Evolutionary conservation across 2,888 invertebrate genomes (phyloP).

Genomic region (Orthosia cruda): DNA sequence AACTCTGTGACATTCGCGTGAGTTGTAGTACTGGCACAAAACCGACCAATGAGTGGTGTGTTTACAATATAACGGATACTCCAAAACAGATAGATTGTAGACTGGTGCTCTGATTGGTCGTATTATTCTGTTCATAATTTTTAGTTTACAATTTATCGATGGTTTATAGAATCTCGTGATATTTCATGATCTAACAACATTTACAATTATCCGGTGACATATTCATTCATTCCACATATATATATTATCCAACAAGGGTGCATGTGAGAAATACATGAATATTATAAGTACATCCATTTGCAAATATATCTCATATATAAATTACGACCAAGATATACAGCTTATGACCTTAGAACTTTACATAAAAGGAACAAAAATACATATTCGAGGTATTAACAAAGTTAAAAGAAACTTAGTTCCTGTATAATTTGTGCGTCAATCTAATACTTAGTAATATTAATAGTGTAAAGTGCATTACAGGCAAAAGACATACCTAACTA

Average conservation of each 20-base stretch:
- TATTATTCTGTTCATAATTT: too few relatives aligned
- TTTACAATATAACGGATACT: too few relatives aligned
- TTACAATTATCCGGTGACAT: too few relatives aligned
- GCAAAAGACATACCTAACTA: background rate
- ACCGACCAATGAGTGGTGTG: too few relatives aligned
- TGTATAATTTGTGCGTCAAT: constrained; percentile 9
- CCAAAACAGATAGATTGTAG: too few relatives aligned
- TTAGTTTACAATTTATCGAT: too few relatives aligned
- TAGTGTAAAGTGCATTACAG: background rate
- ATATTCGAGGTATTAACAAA: constrained; percentile 1
- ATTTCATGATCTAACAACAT: too few relatives aligned
- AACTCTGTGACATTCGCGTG: too few relatives aligned
- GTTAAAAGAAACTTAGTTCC: background rate
- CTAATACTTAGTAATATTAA: constrained; percentile 1
- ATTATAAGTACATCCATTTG: background rate
- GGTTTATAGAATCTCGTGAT: too few relatives aligned
- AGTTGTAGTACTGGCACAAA: too few relatives aligned
- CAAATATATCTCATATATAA: background rate
- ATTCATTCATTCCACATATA: too few relatives aligned
- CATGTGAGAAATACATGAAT: background rate
- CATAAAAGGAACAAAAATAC: background rate
- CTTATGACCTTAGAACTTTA: background rate
- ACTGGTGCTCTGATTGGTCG: too few relatives aligned
- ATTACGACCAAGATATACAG: background rate
- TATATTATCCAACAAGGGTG: background rate